Base-by-base conservation (phyloP, 1,140 invertebrate species). In the Doryteuthis pealeii region DNA sequence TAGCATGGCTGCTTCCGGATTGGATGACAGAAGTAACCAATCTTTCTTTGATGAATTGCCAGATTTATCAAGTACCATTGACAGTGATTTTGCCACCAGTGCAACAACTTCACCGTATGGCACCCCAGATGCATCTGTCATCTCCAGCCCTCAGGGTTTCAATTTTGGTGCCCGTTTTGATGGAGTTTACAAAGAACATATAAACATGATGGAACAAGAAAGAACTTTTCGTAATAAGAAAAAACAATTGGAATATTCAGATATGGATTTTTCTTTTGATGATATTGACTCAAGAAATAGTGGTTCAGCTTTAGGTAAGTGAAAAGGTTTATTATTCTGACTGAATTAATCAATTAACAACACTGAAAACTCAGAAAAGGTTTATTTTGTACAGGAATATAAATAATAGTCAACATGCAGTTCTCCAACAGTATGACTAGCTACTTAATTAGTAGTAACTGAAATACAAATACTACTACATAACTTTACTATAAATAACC, bases 121-220 rank as follows among this genome's bases (percentile, higher is more conserved):
- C 5, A 62, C 54, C 6, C 54, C 54, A n/a, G 54, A 62, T 28
- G 18, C 18, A 5, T 62, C 54, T 15, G 1, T 1, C 26, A 0
- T 6, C 26, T n/a, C 18, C 54, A 22, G 26, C 18, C 18, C 26
- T 33, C 15, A 43, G 1, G 85, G 84, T 12, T 87, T 79, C 78
- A 81, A 87, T 73, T 88, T 88, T 72, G 74, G 76, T 26, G 66
- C 77, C 10, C 80, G 77, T 70, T 88, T 88, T 83, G 77, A 82
- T 66, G 74, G 75, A n/a, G 76, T 84, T 54, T 86, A 85, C 73
- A 75, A 79, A 33, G 84, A 88, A 73, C 85, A 87, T 71, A 72
- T 76, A 49, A 71, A 80, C 45, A 65, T 78, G 65, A 26, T 77
- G 28, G 65, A 74, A 32, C 81, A 84, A 43, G 76, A 76, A 32